Evolutionary conservation across 2,113 vertebrate species (phyloP).

Genomic region (Motacilla tschutschensis): DNA sequence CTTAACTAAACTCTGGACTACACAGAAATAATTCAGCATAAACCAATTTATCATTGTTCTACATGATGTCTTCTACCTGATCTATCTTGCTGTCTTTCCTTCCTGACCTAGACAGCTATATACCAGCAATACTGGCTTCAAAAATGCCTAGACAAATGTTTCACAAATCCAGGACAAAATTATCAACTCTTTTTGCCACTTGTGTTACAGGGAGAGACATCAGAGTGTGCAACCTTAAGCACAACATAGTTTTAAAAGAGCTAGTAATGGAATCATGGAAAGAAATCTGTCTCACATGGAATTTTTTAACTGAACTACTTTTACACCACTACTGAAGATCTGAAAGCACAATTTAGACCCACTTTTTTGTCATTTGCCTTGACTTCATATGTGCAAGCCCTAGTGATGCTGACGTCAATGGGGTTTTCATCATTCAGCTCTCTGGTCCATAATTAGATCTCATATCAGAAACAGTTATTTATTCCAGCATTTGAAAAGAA

Average conservation of each 20-base stretch:
- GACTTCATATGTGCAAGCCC: not conserved
- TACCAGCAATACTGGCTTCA: not conserved
- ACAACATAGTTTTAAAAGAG: not conserved
- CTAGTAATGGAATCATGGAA: not conserved
- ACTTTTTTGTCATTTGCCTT: not conserved
- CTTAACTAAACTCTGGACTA: not conserved
- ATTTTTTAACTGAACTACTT: not conserved
- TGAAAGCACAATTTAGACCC: not conserved
- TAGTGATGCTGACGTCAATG: not conserved
- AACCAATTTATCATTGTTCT: not conserved
- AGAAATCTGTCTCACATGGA: not conserved
- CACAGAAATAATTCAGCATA: not conserved
- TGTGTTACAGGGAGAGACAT: accelerated
- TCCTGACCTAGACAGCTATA: not conserved
- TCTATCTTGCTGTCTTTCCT: not conserved
- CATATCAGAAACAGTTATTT: not conserved
- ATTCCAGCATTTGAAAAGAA: not conserved
- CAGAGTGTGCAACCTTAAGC: not conserved
- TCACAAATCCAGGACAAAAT: not conserved
- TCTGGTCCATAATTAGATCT: not conserved
- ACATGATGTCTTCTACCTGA: accelerated
- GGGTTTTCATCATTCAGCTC: not conserved
- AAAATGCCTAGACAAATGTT: not conserved
- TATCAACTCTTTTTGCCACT: not conserved
- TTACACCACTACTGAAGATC: not conserved